These are phyloP conservation scores for Parauchenoglanis ngamensis DNA, from an alignment of 2,797 vertebrate genomes.

Conservation along the genomic window DNA sequence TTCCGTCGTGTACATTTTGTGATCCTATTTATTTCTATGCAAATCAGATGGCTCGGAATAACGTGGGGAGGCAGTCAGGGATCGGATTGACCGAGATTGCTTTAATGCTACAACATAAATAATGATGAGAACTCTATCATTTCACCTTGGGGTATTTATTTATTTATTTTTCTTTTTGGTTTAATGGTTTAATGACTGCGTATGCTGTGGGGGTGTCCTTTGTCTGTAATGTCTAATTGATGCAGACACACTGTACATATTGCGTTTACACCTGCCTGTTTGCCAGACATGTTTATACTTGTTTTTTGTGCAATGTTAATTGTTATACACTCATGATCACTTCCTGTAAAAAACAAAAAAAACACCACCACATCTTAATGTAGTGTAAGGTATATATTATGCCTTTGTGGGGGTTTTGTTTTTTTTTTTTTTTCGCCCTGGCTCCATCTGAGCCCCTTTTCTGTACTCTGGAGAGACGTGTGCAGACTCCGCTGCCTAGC, in stretches of 20 bases:
- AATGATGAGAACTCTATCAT: not conserved
- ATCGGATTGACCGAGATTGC: not conserved
- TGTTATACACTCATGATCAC: not conserved
- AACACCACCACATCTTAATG: not conserved
- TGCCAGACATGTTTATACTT: not conserved
- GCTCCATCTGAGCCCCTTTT: not conserved
- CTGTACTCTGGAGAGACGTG: slow-evolving; percentile 40
- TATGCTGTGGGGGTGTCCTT: slow-evolving; percentile 1
- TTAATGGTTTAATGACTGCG: not conserved
- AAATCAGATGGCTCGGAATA: not conserved
- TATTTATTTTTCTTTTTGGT: not conserved
- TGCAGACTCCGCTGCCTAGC: slow-evolving; percentile 53
- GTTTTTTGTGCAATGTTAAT: not conserved
- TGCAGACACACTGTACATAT: not conserved
- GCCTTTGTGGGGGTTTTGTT: not conserved
- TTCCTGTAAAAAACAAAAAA: not conserved
- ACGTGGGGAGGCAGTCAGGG: not conserved
- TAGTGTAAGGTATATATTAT: not conserved
- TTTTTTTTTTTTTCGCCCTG: not conserved
- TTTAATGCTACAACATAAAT: not conserved
- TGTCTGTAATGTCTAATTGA: not conserved
- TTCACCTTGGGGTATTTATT: not conserved
- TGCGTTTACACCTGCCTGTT: not conserved
- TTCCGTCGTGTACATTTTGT: not conserved
- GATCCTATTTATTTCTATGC: not conserved